A percentile compares a stretch with the other conserved stretches of the same genome.
Conservation (phyloP, 2,797 vertebrate genomes). For the Chanos chanos region DNA sequence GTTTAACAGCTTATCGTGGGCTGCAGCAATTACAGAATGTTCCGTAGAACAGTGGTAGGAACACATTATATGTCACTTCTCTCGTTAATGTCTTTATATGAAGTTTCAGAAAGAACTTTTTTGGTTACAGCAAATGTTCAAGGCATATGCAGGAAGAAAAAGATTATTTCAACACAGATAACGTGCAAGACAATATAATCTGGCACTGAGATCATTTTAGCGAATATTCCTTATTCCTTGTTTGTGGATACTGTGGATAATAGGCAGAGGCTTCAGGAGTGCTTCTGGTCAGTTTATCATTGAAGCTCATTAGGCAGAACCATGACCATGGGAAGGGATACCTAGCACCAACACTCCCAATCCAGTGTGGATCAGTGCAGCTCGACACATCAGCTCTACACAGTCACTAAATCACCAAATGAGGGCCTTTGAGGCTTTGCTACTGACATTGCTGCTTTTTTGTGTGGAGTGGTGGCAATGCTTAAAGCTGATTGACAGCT, state of each 20-base stretch:
- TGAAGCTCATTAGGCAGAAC: slow-evolving; percentile 17
- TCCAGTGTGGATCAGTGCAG: slow-evolving; percentile 23
- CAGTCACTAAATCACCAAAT: slow-evolving; percentile 30
- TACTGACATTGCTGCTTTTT: slow-evolving; percentile 1
- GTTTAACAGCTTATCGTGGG: slow-evolving; percentile 14
- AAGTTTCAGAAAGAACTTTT: too few relatives aligned
- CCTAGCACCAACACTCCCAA: background rate
- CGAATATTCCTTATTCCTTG: background rate
- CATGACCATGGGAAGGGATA: background rate
- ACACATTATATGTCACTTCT: too few relatives aligned
- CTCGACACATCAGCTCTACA: slow-evolving; percentile 15
- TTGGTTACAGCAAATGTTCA: too few relatives aligned
- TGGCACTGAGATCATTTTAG: too few relatives aligned
- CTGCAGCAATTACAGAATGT: slow-evolving; percentile 13
- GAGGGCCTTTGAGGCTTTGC: slow-evolving; percentile 13
- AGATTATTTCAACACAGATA: too few relatives aligned
- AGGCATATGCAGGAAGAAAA: too few relatives aligned
- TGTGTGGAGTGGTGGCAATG: too few relatives aligned
- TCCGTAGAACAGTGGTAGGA: background rate
- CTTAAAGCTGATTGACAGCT: too few relatives aligned
- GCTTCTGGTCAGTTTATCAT: slow-evolving; percentile 29
- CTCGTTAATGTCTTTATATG: too few relatives aligned
- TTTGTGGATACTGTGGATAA: slow-evolving; percentile 10
- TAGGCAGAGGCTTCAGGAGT: slow-evolving; percentile 14
- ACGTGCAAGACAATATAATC: too few relatives aligned